Evolutionary conservation across 2,888 invertebrate genomes (phyloP).

Genomic region (Drosophila seclusa): DNA sequence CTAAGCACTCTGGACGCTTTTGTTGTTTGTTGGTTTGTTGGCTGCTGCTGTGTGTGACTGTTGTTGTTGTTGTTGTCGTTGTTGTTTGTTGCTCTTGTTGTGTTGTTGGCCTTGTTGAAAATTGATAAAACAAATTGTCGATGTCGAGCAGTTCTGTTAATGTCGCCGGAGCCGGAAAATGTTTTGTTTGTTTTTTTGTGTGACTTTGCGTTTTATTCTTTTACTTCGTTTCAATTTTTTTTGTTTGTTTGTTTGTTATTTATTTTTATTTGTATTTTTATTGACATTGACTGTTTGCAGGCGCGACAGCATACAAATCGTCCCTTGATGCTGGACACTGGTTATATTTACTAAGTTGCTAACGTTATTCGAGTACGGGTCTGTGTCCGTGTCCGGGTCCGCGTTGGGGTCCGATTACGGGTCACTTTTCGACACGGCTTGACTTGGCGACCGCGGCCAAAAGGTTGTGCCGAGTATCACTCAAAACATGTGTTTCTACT

Average conservation of each 20-base stretch:
- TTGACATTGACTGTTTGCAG: conserved; percentile 59
- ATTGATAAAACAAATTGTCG: conserved; percentile 83
- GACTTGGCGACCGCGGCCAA: conserved; percentile 23
- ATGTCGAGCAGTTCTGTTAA: conserved; percentile 83
- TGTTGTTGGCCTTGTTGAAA: conserved; percentile 76
- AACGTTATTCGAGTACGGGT: conserved; percentile 17
- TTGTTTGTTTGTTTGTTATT: neutral
- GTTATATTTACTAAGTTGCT: conserved; percentile 21
- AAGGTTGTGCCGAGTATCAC: conserved; percentile 24
- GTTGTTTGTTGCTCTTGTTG: conserved; percentile 32
- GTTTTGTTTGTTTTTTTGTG: conserved; percentile 81
- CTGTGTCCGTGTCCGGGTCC: conserved; percentile 10
- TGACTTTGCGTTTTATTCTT: conserved; percentile 66
- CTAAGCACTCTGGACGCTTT: conserved; percentile 79
- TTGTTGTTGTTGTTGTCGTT: conserved; percentile 52
- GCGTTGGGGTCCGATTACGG: conserved; percentile 16
- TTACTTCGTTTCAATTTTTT: conserved; percentile 18
- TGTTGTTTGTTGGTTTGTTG: conserved; percentile 70
- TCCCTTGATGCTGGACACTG: conserved; percentile 50
- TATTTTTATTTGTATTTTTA: conserved; percentile 48
- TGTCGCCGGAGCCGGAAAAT: conserved; percentile 83
- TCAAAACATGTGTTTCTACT: conserved; percentile 41
- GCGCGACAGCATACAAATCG: conserved; percentile 49
- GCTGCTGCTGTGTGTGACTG: conserved; percentile 36
- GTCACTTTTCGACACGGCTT: conserved; percentile 21